phyloP scores from a whole-genome alignment of 2,888 invertebrate species.

The Drosophila pseudotalamancana region DNA sequence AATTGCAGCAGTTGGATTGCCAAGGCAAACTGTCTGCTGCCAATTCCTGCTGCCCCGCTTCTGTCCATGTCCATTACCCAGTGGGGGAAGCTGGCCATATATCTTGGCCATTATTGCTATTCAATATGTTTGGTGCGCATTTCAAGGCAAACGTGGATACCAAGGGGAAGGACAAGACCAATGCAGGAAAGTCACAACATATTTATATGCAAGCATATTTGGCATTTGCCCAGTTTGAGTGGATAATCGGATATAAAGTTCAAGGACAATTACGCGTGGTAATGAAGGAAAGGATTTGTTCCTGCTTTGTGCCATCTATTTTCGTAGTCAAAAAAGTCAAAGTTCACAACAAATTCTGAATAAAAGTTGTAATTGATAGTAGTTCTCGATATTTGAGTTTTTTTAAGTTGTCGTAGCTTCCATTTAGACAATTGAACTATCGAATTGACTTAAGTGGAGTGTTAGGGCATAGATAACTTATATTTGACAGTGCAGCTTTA shows the following conservation, averaged over 20 bases:
- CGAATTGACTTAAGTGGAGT: too few relatives aligned
- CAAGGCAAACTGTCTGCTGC: constrained; percentile 21
- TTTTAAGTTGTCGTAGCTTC: too few relatives aligned
- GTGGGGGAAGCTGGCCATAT: constrained; percentile 40
- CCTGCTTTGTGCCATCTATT: constrained; percentile 9
- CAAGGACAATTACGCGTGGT: constrained; percentile 63
- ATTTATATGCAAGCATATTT: constrained; percentile 32
- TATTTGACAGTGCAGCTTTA: too few relatives aligned
- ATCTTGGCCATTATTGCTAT: constrained; percentile 58
- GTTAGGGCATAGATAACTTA: too few relatives aligned
- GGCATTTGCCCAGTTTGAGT: constrained; percentile 52
- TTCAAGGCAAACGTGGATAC: constrained; percentile 52
- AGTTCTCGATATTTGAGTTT: too few relatives aligned
- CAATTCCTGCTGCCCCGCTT: background rate
- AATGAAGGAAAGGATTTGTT: constrained; percentile 16
- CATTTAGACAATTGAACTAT: too few relatives aligned
- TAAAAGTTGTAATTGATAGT: too few relatives aligned
- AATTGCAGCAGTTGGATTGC: constrained; percentile 40
- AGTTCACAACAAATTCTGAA: too few relatives aligned
- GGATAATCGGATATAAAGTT: constrained; percentile 48
- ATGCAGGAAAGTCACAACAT: constrained; percentile 4
- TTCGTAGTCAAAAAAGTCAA: too few relatives aligned
- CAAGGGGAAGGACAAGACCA: background rate
- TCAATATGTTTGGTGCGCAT: constrained; percentile 48
- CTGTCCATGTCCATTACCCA: constrained; percentile 10